Evolutionary conservation across 2,888 invertebrate genomes (phyloP), one percentile per base, ranked within the genome.

Genomic region (Malthinus flaveolus): DNA sequence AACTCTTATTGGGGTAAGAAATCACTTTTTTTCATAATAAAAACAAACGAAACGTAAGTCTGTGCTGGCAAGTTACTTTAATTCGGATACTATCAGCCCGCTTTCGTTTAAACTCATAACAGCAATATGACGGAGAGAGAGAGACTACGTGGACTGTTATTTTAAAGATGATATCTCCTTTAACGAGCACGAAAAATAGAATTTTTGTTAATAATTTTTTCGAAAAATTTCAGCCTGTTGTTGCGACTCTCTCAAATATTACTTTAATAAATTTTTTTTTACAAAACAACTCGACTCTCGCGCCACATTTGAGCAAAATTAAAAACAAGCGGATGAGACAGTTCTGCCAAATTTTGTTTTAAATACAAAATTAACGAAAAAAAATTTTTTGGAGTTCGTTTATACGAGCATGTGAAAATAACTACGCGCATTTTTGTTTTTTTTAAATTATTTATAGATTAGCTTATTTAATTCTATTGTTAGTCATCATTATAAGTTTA

Each of bases 131-230:
- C 39, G 35, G 68, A 75, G 64, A 62, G 70, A 72, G 74, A 74
- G 45, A 61, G 66, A 53, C 39, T 32, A 49, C 58, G 66, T 68
- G 63, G 71, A 75, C 76, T 76, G 75, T 76, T 75, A 74, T 72
- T 68, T 75, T 75, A 75, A 76, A 75, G 75, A 66, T 66, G 75
- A 75, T 75, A 69, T 65, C 66, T 66, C 64, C 45, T 52, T 63
- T 68, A 64, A 59, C 42, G 59, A 32, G 33, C 47, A 51, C 61
- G 56, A 63, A 68, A 67, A 66, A 63, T 67, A 48, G 36, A 51
- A 59, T 54, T 63, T 52, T 63, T 52, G 56, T 64, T 58, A 53
- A 49, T 54, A 23, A 23, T 23, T 23, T 23, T 23, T 23, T n/a
- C 4, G 23, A 23, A 10, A 34, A 10, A 34, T 9, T 34, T 34